These are phyloP conservation scores for Pica pica DNA, from an alignment of 2,113 vertebrate species.

Conservation along the genomic window DNA sequence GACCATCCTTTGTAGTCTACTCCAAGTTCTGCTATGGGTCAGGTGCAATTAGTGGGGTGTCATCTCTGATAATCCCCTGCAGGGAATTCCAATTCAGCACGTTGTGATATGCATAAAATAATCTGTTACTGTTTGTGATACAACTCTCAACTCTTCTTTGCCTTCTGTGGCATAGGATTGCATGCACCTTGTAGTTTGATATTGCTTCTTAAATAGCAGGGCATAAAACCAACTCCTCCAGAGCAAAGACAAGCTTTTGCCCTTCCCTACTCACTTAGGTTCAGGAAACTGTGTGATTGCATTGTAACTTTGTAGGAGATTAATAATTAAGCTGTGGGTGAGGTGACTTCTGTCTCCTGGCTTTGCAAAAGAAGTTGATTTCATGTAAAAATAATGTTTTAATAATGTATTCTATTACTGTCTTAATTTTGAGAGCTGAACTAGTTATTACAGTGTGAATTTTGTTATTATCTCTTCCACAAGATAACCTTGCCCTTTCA, in stretches of 20 bases:
- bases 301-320: neutral
- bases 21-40: neutral
- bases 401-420: neutral
- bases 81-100: neutral
- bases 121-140: neutral
- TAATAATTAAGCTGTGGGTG: neutral
- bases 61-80: neutral
- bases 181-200: neutral
- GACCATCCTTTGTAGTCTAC: neutral
- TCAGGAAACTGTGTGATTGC: neutral
- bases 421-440: neutral
- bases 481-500: neutral
- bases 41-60: neutral
- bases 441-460: neutral
- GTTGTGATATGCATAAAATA: neutral
- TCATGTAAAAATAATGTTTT: neutral
- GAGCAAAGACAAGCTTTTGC: neutral
- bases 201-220: neutral
- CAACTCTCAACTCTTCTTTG: neutral
- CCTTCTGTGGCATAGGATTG: neutral
- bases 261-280: neutral
- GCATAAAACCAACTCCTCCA: neutral
- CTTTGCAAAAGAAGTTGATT: neutral
- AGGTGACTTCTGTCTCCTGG: neutral
- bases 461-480: neutral